Evolutionary conservation across 2,113 vertebrate genomes (phyloP), one percentile per base, ranked within the genome.

Genomic region (Stomatorhinus ivindoensis): DNA sequence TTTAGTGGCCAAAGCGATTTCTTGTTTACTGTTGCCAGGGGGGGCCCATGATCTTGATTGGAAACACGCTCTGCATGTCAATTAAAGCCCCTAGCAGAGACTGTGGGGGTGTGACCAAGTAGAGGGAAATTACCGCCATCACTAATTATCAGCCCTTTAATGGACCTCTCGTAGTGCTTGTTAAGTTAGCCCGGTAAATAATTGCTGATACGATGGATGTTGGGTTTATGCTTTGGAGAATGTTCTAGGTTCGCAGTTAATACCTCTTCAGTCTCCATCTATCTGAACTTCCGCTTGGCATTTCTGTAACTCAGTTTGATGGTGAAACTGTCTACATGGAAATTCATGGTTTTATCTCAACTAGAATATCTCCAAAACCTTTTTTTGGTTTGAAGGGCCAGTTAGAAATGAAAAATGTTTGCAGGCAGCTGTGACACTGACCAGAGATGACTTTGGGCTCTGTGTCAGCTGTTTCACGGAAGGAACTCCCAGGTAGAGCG

Each of bases 11-110:
- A 91, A 95, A 93, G 94, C 95, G 2, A 94, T 94, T 69, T 96
- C 95, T 96, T 95, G 94, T 96, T 96, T 96, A 96, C 95, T 96
- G 95, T 95, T 96, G 95, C 96, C 94, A n/a, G n/a, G 93, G 93
- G 95, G 96, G 96, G 94, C 95, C 95, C 95, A 95, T 97, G 96
- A 96, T 95, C 94, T 93, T 94, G 92, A 94, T 95, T 94, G 96
- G 93, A 97, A 96, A 95, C 95, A 96, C 91, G 94, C 94, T 94
- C 95, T 93, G 96, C 95, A 97, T 96, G 96, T 94, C 93, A 93
- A 80, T 61, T 21, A 87, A 61, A 87, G 55, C 53, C 87, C 27
- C 9, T 87, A 3, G 19, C 7, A 10, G 9, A 3, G 35, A 27
- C 53, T 4, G 53, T 0, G 86, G 35, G 31, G 87, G 39, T 35